These are phyloP conservation scores for Netelia melanura DNA, from an alignment of 2,888 invertebrate genomes.

Conservation along the genomic window DNA sequence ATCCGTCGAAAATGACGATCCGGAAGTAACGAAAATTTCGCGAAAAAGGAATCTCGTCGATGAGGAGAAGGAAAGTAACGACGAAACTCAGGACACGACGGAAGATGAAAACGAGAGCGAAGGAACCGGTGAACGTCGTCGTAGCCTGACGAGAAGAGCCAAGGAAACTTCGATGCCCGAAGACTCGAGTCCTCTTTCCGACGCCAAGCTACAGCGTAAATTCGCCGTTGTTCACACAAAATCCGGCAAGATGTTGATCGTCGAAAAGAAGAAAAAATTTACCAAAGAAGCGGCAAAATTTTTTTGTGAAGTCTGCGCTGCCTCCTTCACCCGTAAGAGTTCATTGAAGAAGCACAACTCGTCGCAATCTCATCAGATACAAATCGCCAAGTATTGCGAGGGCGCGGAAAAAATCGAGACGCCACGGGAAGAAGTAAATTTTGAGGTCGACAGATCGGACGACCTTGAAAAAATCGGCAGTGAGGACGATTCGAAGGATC, in stretches of 20 bases:
- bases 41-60: slow-evolving; percentile 17
- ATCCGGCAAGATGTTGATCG: slow-evolving; percentile 82
- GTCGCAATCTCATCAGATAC: slow-evolving; percentile 82
- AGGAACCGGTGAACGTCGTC: slow-evolving; percentile 47
- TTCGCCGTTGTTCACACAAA: slow-evolving; percentile 82
- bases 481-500: slow-evolving; percentile 33
- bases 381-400: slow-evolving; percentile 73
- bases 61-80: slow-evolving; percentile 41
- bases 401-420: slow-evolving; percentile 50
- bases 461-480: slow-evolving; percentile 44
- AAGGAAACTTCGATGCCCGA: slow-evolving; percentile 64
- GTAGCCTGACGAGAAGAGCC: slow-evolving; percentile 54
- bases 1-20: slow-evolving; percentile 47
- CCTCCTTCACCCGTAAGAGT: slow-evolving; percentile 82
- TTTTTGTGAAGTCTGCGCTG: slow-evolving; percentile 82
- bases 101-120: slow-evolving; percentile 64
- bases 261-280: slow-evolving; percentile 82
- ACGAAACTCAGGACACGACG: slow-evolving; percentile 57
- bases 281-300: slow-evolving; percentile 82
- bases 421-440: slow-evolving; percentile 21
- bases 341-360: slow-evolving; percentile 82
- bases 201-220: slow-evolving; percentile 72
- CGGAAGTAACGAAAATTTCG: slow-evolving; percentile 32
- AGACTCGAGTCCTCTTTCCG: slow-evolving; percentile 37
- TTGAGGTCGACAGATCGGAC: slow-evolving; percentile 14